phyloP scores from a whole-genome alignment of 2,113 vertebrate genomes.

The Monarcha castaneiventris region DNA sequence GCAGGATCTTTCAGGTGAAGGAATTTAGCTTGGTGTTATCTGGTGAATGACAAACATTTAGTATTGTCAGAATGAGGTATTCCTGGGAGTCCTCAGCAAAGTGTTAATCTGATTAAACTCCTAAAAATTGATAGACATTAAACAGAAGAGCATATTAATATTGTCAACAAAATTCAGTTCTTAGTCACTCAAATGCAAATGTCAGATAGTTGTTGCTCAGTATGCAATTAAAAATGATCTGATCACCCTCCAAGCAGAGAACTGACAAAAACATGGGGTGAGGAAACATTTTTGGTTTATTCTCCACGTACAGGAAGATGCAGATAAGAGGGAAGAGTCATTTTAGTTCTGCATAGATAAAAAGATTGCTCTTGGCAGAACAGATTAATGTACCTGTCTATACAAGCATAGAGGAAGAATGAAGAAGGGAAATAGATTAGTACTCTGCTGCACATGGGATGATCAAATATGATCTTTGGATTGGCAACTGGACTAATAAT shows the following conservation, averaged over 20 bases:
- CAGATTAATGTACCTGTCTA: slow-evolving; percentile 20
- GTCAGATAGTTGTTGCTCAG: slow-evolving; percentile 27
- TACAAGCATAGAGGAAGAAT: slow-evolving; percentile 1
- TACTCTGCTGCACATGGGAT: background rate
- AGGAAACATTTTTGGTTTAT: background rate
- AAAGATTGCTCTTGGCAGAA: slow-evolving; percentile 18
- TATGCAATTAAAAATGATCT: slow-evolving; percentile 33
- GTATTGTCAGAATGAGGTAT: background rate
- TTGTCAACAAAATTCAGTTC: slow-evolving; percentile 14
- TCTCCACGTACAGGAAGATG: background rate
- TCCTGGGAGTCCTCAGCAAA: background rate
- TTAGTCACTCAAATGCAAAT: slow-evolving; percentile 5
- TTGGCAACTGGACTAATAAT: slow-evolving; percentile 33
- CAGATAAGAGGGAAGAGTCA: slow-evolving; percentile 23
- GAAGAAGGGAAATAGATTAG: slow-evolving; percentile 42
- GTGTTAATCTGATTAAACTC: background rate
- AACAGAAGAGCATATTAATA: background rate
- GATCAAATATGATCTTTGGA: slow-evolving; percentile 8
- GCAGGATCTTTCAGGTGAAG: background rate
- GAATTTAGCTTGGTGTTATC: background rate
- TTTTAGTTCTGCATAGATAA: slow-evolving; percentile 30
- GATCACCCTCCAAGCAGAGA: slow-evolving; percentile 31
- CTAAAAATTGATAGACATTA: background rate
- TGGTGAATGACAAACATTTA: background rate
- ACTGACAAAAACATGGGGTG: background rate